Evolutionary conservation across 2,113 vertebrate genomes (phyloP).

Genomic region (Phylloscopus trochiloides): DNA sequence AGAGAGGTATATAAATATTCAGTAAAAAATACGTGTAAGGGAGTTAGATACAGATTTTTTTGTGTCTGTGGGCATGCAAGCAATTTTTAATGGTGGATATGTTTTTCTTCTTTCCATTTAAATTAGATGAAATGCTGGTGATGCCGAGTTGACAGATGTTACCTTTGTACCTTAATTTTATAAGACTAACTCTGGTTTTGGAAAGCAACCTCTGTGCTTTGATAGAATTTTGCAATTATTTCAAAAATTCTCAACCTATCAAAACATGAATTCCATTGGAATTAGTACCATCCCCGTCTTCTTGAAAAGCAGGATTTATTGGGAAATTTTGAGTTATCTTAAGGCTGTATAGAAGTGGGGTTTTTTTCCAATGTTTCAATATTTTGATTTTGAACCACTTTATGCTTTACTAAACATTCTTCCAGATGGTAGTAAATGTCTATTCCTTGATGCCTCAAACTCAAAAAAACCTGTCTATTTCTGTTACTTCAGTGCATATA

Average conservation of each 20-base stretch:
- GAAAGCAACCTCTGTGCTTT: background rate
- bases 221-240: background rate
- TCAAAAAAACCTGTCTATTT: background rate
- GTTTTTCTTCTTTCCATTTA: background rate
- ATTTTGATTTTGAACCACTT: background rate
- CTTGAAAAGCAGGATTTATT: background rate
- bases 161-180: background rate
- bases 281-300: background rate
- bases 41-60: background rate
- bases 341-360: background rate
- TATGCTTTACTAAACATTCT: background rate
- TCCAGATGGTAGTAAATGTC: background rate
- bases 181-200: background rate
- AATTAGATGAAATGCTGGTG: accelerated
- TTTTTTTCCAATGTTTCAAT: background rate
- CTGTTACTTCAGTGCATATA: background rate
- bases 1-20: background rate
- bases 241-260: background rate
- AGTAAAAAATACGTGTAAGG: background rate
- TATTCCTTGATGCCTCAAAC: background rate
- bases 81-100: background rate
- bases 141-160: background rate
- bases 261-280: background rate
- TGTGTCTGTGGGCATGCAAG: background rate
- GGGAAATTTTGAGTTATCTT: background rate